Conservation (phyloP, 2,888 invertebrate genomes). For the Drosophila algonquin region DNA sequence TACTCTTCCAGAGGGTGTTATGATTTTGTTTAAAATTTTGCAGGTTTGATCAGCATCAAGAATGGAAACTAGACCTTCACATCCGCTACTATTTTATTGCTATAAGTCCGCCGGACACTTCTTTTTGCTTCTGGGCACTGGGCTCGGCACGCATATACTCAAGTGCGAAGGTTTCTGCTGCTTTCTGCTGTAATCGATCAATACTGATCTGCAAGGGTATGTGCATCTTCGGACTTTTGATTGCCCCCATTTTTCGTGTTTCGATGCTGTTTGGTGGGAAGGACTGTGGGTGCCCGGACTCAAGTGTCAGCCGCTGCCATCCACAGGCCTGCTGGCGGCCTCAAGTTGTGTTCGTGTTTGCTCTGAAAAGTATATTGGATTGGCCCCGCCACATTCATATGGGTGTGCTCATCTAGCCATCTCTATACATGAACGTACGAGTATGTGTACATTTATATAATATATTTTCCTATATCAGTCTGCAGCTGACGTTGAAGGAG, state of each 20-base stretch:
- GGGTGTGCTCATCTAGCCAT: conserved; percentile 1
- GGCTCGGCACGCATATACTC: too few relatives aligned
- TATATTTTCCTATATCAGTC: conserved; percentile 13
- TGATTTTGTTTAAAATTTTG: neutral
- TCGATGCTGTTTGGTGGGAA: neutral
- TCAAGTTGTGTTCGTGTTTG: conserved; percentile 70
- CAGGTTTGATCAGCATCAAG: too few relatives aligned
- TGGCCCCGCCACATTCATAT: conserved; percentile 45
- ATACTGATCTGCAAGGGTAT: too few relatives aligned
- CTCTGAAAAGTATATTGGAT: conserved; percentile 79
- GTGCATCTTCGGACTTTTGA: too few relatives aligned
- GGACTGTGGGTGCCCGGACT: conserved; percentile 17
- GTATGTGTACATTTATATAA: conserved; percentile 1
- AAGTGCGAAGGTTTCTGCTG: too few relatives aligned
- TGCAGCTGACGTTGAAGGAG: conserved; percentile 57
- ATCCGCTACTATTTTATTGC: too few relatives aligned
- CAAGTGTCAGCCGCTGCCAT: conserved; percentile 48
- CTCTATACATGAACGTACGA: too few relatives aligned
- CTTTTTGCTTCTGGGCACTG: too few relatives aligned
- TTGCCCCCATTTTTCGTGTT: neutral
- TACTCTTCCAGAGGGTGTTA: neutral
- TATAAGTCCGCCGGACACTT: too few relatives aligned
- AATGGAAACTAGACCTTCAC: too few relatives aligned
- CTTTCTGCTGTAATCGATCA: too few relatives aligned
- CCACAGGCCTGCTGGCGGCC: conserved; percentile 56